Evolutionary conservation across 2,113 vertebrate genomes (phyloP).

Genomic region (Pitta sordida): DNA sequence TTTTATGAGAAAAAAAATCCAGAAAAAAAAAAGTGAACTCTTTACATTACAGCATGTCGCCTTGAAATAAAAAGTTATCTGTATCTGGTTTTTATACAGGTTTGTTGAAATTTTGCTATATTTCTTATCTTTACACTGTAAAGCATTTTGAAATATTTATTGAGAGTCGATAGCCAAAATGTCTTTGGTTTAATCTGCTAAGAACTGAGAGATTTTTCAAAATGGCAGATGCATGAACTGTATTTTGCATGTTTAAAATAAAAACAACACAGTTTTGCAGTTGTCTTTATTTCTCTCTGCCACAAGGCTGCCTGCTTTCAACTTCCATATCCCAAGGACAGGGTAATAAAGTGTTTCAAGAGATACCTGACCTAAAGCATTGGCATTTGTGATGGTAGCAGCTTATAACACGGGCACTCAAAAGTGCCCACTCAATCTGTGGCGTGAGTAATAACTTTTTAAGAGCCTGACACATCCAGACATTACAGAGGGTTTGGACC

Average conservation of each 20-base stretch:
- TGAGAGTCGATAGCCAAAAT: conserved; percentile 75
- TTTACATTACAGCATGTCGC: conserved; percentile 87
- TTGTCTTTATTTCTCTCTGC: conserved; percentile 72
- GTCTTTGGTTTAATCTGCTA: conserved; percentile 79
- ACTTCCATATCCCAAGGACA: background rate
- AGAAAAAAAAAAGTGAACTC: conserved; percentile 68
- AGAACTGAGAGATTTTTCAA: conserved; percentile 74
- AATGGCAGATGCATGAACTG: conserved; percentile 87
- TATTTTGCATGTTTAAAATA: conserved; percentile 93
- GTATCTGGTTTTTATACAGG: conserved; percentile 89
- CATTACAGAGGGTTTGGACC: background rate
- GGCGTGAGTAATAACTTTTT: background rate
- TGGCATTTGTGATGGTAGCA: background rate
- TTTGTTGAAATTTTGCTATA: conserved; percentile 93
- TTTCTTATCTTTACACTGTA: conserved; percentile 92
- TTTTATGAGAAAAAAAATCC: conserved; percentile 82
- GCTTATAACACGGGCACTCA: background rate
- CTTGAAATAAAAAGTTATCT: conserved; percentile 80
- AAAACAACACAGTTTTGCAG: conserved; percentile 75
- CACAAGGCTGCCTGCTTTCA: conserved; percentile 32
- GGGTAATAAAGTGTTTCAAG: background rate
- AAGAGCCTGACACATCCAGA: background rate
- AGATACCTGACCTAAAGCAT: background rate
- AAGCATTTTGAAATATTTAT: conserved; percentile 88
- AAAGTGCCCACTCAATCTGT: background rate